Conservation (phyloP, 2,797 vertebrate species). For the Taenioides sp. region DNA sequence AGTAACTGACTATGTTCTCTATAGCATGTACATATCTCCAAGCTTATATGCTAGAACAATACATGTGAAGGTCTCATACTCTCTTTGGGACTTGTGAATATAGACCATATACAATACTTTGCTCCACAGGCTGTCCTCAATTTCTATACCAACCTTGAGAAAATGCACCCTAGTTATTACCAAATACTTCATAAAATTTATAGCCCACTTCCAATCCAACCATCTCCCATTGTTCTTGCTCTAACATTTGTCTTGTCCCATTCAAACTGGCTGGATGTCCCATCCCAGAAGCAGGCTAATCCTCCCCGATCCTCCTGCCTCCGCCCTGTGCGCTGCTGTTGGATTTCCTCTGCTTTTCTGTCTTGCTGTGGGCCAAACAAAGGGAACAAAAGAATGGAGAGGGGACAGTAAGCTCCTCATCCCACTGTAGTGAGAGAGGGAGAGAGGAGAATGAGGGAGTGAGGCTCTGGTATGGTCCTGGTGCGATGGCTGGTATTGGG, state of each 20-base stretch:
- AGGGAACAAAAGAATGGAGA: slow-evolving; percentile 69
- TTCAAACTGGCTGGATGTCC: slow-evolving; percentile 66
- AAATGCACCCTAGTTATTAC: slow-evolving; percentile 45
- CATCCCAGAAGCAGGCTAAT: slow-evolving; percentile 68
- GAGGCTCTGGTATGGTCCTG: slow-evolving; percentile 53
- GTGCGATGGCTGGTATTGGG: slow-evolving; percentile 35
- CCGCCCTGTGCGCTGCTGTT: slow-evolving; percentile 46
- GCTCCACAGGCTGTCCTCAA: slow-evolving; percentile 19
- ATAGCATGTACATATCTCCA: neutral
- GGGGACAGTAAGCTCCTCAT: slow-evolving; percentile 69
- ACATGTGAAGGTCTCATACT: slow-evolving; percentile 6
- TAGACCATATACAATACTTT: slow-evolving; percentile 13
- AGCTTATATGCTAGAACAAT: slow-evolving; percentile 9
- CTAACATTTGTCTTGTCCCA: slow-evolving; percentile 53
- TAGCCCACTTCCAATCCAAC: slow-evolving; percentile 51
- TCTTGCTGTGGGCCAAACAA: slow-evolving; percentile 72
- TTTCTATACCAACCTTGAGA: slow-evolving; percentile 27
- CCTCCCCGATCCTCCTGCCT: slow-evolving; percentile 54
- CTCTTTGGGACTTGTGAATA: neutral
- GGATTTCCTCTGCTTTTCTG: slow-evolving; percentile 74
- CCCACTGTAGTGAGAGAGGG: slow-evolving; percentile 53
- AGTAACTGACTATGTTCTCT: neutral
- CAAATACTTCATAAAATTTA: slow-evolving; percentile 42
- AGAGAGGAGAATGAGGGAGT: slow-evolving; percentile 14
- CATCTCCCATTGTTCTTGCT: slow-evolving; percentile 60